Conservation (phyloP, 2,113 vertebrate genomes). For the Micromys minutus region DNA sequence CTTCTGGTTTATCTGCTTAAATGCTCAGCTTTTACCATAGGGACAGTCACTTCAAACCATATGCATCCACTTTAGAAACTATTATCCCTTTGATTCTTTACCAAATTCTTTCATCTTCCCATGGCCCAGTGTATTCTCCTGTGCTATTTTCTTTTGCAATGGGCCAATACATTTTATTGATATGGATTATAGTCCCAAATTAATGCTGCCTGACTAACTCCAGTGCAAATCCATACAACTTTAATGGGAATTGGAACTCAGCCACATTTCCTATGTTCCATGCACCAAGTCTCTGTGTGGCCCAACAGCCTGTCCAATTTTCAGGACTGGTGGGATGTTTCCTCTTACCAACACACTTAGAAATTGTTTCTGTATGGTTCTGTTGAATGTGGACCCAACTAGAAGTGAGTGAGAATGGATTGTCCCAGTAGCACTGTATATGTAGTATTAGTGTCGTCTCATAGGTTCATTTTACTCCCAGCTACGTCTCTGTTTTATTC, state of each 20-base stretch:
- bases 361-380: background rate
- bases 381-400: background rate
- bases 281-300: background rate
- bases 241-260: background rate
- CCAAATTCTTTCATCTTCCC: constrained; percentile 57
- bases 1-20: constrained; percentile 55
- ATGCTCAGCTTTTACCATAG: constrained; percentile 31
- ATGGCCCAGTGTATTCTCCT: constrained; percentile 20
- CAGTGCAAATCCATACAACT: background rate
- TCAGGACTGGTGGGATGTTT: background rate
- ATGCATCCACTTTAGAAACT: constrained; percentile 38
- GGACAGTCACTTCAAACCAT: constrained; percentile 38
- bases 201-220: background rate
- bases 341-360: background rate
- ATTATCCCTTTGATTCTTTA: constrained; percentile 60
- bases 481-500: background rate
- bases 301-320: background rate
- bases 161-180: constrained; percentile 44
- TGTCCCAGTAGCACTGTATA: background rate
- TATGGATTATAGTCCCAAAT: background rate
- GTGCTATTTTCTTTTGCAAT: constrained; percentile 47
- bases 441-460: background rate
- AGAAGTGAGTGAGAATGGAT: background rate
- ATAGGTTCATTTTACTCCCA: background rate
- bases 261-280: background rate